Evolutionary conservation across 2,113 vertebrate species (phyloP).

Genomic region (Macrotis lagotis): DNA sequence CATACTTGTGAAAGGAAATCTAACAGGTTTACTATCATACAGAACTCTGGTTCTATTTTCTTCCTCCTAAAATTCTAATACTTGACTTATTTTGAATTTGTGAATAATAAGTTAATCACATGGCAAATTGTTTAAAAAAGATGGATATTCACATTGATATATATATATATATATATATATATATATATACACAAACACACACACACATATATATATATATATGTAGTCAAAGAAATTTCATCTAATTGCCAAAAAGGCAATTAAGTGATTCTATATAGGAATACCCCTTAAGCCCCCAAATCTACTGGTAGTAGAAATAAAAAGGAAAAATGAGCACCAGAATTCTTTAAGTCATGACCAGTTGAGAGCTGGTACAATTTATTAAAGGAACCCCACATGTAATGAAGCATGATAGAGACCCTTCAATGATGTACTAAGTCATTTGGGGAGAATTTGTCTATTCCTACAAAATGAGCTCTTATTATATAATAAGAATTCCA

Average conservation of each 20-base stretch:
- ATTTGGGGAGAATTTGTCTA: constrained; percentile 26
- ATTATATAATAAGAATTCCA: constrained; percentile 1
- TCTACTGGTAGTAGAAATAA: background rate
- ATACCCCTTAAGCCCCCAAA: background rate
- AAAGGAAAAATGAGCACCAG: background rate
- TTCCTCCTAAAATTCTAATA: background rate
- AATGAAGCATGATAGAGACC: background rate
- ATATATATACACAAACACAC: no score
- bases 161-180: no score
- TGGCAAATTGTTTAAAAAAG: no score
- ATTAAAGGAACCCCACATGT: background rate
- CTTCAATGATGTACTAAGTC: background rate
- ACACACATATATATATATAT: no score
- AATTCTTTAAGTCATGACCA: background rate
- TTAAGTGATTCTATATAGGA: background rate
- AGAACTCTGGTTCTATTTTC: background rate
- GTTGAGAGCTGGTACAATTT: background rate
- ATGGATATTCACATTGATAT: no score
- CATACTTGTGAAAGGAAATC: background rate
- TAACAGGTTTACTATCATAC: background rate
- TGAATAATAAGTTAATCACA: background rate
- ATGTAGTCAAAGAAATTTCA: background rate
- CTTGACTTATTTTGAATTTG: background rate
- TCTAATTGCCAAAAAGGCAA: background rate
- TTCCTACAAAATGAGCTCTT: background rate